Conservation (phyloP, 2,113 vertebrate species). For the Barbus barbus region DNA sequence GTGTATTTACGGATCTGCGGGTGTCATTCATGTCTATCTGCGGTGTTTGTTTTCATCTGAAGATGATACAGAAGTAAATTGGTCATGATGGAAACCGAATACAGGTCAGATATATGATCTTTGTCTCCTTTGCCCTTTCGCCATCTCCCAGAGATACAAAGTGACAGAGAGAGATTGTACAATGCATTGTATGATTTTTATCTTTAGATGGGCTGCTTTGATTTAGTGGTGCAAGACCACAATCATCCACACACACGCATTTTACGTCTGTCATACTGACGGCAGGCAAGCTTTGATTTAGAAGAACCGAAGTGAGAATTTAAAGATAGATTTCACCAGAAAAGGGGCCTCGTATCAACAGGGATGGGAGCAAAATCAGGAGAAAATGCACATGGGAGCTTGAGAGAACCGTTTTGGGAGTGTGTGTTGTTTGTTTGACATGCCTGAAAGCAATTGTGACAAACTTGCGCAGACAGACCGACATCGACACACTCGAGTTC, state of each 20-base stretch:
- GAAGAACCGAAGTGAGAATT: background rate
- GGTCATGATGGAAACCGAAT: constrained; percentile 14
- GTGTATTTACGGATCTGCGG: background rate
- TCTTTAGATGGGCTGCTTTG: constrained; percentile 21
- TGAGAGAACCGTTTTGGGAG: background rate
- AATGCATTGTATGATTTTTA: constrained; percentile 26
- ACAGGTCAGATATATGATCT: constrained; percentile 29
- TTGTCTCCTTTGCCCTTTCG: background rate
- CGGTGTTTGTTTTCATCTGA: constrained; percentile 20
- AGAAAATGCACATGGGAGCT: background rate
- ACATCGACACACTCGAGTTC: constrained; percentile 5
- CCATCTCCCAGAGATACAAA: constrained; percentile 7
- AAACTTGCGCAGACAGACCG: too few relatives aligned
- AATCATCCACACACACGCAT: constrained; percentile 12
- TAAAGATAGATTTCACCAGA: background rate
- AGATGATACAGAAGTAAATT: constrained; percentile 9
- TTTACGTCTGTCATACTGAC: constrained; percentile 14
- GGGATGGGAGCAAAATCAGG: background rate
- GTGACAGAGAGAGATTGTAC: constrained; percentile 4
- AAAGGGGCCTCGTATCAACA: background rate
- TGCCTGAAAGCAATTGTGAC: constrained; percentile 30
- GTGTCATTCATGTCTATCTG: background rate
- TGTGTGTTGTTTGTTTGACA: constrained; percentile 22
- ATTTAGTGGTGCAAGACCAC: constrained; percentile 28
- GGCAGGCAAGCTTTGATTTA: constrained; percentile 20